Percentiles rank a stretch among this genome's conserved stretches.
These are phyloP conservation scores for Himantopus leucocephalus DNA, from an alignment of 2,113 vertebrate genomes.

Conservation along the genomic window DNA sequence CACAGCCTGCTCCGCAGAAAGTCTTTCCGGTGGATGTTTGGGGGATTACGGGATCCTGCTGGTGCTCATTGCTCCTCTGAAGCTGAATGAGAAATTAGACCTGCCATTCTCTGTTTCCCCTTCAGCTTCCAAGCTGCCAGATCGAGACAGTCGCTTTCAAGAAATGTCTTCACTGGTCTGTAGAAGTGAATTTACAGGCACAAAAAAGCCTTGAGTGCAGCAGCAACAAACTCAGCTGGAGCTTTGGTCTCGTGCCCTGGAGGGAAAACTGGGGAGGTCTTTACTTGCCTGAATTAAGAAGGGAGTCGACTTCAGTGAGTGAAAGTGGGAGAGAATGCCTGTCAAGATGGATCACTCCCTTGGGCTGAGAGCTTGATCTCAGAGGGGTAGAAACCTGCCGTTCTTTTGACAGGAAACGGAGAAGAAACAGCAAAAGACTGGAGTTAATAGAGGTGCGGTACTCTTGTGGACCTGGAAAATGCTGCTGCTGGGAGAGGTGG, in stretches of 20 bases:
- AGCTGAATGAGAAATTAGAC: constrained; percentile 15
- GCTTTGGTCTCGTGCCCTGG: not conserved
- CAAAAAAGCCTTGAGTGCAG: not conserved
- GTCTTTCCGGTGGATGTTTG: not conserved
- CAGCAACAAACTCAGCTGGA: constrained; percentile 15
- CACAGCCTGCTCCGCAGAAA: not conserved
- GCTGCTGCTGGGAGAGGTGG: not conserved
- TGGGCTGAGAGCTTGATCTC: not conserved
- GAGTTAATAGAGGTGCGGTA: not conserved
- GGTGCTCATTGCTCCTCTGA: not conserved
- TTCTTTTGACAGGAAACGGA: not conserved
- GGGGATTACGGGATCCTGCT: not conserved
- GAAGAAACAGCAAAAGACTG: not conserved
- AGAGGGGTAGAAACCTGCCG: not conserved
- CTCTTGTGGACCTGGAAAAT: not conserved
- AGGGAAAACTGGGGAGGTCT: constrained; percentile 9
- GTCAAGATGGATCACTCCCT: not conserved
- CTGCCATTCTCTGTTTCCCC: not conserved
- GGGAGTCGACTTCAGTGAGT: not conserved
- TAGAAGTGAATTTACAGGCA: not conserved
- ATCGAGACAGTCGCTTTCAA: not conserved
- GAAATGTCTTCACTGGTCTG: not conserved
- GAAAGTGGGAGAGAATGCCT: not conserved
- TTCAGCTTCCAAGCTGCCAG: constrained; percentile 49
- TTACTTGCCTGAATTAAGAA: not conserved